Percentiles rank a stretch among this genome's conserved stretches.
Evolutionary conservation across 2,888 invertebrate species (phyloP).

Genomic region (Ganaspis brasiliensis): DNA sequence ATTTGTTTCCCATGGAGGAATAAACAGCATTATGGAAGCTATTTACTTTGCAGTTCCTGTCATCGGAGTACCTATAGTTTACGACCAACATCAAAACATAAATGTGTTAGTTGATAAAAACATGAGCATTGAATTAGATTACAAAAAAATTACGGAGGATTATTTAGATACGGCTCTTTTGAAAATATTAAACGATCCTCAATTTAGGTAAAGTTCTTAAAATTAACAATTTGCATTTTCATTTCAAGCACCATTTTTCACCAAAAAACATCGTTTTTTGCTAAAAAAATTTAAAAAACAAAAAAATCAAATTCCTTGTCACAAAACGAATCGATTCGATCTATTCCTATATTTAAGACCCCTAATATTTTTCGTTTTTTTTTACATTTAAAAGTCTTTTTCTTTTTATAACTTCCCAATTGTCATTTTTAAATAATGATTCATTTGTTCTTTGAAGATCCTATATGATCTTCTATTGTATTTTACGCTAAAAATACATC

Average conservation of each 20-base stretch:
- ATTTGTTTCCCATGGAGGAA: slow-evolving; percentile 71
- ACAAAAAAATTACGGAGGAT: slow-evolving; percentile 61
- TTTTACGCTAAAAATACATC: no score
- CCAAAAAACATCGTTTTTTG: no score
- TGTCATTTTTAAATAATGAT: slow-evolving; percentile 20
- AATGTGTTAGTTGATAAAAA: slow-evolving; percentile 62
- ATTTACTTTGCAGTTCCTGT: slow-evolving; percentile 64
- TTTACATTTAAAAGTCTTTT: no score
- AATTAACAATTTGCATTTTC: no score
- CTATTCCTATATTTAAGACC: no score
- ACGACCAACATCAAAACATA: slow-evolving; percentile 69
- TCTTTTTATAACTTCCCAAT: no score
- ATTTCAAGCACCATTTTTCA: no score
- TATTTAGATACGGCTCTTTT: slow-evolving; percentile 62
- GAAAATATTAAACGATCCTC: slow-evolving; percentile 61
- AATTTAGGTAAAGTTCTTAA: slow-evolving; percentile 58
- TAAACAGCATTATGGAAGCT: slow-evolving; percentile 68
- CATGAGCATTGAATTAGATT: slow-evolving; percentile 62
- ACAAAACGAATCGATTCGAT: no score
- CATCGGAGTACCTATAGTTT: slow-evolving; percentile 67
- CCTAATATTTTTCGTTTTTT: no score
- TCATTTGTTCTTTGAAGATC: slow-evolving; percentile 17
- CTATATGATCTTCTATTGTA: no score
- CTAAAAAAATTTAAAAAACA: slow-evolving; percentile 43
- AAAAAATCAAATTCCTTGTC: no score